phyloP scores from a whole-genome alignment of 2,797 vertebrate genomes.

The Rhabdophis nuchalis region DNA sequence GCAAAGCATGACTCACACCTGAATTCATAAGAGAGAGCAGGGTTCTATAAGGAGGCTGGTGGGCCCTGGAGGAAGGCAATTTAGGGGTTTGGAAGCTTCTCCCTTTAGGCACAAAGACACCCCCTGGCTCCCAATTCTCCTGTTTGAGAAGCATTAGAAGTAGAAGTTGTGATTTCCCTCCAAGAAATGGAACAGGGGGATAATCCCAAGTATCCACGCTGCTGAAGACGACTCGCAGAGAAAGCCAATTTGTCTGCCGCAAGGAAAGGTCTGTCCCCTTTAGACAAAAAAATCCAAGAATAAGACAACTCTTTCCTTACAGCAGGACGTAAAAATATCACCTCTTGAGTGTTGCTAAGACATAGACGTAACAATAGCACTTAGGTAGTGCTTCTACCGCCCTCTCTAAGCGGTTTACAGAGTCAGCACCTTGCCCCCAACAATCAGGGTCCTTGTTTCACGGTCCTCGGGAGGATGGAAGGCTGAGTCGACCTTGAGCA shows the following conservation, averaged over 20 bases:
- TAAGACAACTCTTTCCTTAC: not conserved
- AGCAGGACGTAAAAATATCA: not conserved
- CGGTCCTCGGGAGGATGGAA: no score
- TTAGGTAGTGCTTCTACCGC: no score
- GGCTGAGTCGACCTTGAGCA: no score
- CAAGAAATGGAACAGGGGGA: not conserved
- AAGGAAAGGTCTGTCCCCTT: not conserved
- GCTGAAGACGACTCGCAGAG: not conserved
- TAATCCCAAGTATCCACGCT: not conserved
- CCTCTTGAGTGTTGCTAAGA: not conserved
- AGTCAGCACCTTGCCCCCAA: no score
- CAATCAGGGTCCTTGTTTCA: no score
- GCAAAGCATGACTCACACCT: not conserved
- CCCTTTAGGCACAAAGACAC: not conserved
- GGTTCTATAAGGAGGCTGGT: not conserved
- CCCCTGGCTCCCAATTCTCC: not conserved
- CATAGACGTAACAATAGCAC: no score
- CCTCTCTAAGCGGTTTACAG: no score
- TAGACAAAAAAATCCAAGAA: slow-evolving; percentile 18
- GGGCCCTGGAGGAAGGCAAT: not conserved
- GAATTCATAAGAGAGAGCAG: not conserved
- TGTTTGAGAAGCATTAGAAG: not conserved
- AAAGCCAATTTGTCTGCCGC: not conserved
- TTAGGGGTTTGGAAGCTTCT: not conserved
- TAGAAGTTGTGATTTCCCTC: not conserved